Base-by-base conservation (phyloP, 2,113 vertebrate species). In the Megaptera novaeangliae region DNA sequence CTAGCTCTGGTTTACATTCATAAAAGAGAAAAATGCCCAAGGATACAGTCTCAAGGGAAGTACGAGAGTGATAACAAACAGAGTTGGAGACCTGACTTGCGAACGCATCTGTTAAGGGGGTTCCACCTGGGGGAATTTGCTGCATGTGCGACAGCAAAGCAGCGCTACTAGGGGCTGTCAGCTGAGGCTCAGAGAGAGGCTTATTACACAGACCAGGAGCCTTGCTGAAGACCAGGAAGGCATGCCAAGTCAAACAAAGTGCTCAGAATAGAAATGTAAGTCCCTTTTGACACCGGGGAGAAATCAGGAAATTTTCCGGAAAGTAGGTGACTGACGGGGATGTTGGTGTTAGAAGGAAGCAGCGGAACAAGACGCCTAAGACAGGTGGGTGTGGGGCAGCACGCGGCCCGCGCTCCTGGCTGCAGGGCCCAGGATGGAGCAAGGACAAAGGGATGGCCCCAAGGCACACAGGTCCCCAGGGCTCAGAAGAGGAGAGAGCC, bases 401-500 rank as follows among this genome's bases (percentile, higher is more conserved):
- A 6, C 1, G 1, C 0, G 6, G 36, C 41, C 27, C 3, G 55
- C 66, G 49, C 72, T 69, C 3, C 21, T 1, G n/a, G 68, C 74
- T 21, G 8, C 44, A 5, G 78, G 52, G 46, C 15, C 64, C 69
- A 61, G 72, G 63, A 55, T 0, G 0, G 1, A 83, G 66, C 82
- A 64, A 90, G 94, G 90, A 55, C 82, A 71, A 49, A 91, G 44
- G 34, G 64, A 15, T 17, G 4, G 39, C 44, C n/a, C 74, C 0
- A 36, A 96, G 97, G 0, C 63, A 89, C 96, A 94, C 2, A 55
- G 91, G 92, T 97, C 94, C 97, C 96, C 82, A 1, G 23, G 94
- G 96, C 86, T 96, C 91, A 0, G 77, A 91, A 75, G 41, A 93
- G 55, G 72, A 68, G 77, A 94, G 94, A 96, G 97, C 89, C 88